Conservation (phyloP, 2,113 vertebrate species). For the Pardalotus punctatus region DNA sequence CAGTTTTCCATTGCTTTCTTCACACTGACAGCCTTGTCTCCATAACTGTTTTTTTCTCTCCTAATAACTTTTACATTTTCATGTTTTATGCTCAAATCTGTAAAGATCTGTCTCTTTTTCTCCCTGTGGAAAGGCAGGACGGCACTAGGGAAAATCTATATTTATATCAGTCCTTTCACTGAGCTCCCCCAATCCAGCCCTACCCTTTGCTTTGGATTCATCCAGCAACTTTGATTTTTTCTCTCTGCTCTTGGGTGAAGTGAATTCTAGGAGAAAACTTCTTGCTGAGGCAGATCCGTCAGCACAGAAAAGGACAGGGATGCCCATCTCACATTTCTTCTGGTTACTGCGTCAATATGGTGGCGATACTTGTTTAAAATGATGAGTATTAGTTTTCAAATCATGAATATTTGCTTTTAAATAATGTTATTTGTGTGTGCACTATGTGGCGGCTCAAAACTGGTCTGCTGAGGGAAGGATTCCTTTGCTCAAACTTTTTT, state of each 20-base stretch:
- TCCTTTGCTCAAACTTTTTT: background rate
- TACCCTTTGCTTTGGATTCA: background rate
- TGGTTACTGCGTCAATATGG: accelerated
- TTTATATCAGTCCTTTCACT: background rate
- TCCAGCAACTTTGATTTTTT: background rate
- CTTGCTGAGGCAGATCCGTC: background rate
- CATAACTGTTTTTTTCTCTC: background rate
- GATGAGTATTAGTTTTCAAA: background rate
- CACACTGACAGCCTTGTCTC: background rate
- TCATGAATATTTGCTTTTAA: background rate
- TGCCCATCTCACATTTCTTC: background rate
- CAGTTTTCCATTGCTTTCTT: background rate
- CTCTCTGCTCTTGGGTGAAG: background rate
- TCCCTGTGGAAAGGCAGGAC: background rate
- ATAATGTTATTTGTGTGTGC: background rate
- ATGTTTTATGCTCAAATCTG: background rate
- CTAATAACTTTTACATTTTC: background rate
- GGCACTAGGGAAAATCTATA: background rate
- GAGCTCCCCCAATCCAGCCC: background rate
- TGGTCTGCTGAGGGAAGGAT: background rate
- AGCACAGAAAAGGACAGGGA: background rate
- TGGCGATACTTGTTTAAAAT: no score
- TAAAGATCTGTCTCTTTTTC: background rate
- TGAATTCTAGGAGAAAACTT: background rate
- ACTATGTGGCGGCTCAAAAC: background rate